Evolutionary conservation across 2,888 invertebrate genomes (phyloP), one percentile per base, ranked within the genome.

Genomic region (Rhabditophanes sp.): DNA sequence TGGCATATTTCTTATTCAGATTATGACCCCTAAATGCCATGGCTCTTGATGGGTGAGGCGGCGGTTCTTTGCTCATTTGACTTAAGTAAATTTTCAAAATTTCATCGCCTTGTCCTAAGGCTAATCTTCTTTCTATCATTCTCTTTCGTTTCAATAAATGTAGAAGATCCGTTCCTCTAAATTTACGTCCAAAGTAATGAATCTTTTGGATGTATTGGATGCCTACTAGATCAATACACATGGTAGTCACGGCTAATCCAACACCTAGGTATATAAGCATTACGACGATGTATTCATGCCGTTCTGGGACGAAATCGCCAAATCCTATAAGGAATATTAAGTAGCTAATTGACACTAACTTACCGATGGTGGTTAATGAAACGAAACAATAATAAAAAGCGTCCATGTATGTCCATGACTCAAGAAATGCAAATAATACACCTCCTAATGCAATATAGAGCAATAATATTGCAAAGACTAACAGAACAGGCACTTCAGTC

Each of bases 381-480:
- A 63, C 62, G 45, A 64, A 64, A 14, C 70, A 71, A 50, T 69
- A 71, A 50, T 71, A 71, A 44, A 71, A 68, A n/a, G 69, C 66
- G 50, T 72, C 71, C 42, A 71, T 58, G 43, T 66, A 72, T 38
- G 66, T 67, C 71, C 71, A 71, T 5, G 61, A 57, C 20, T 69
- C 69, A 20, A 68, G 44, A 4, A 54, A 38, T 14, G 53, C 50
- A 41, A 69, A 69, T 14, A 68, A 44, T 8, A 65, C 41, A 3
- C 66, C 68, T 8, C 69, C 69, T 14, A 66, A 47, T 14, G 66
- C 62, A 26, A 68, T 56, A 51, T 68, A 69, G 9, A 56, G 36
- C 33, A 67, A 25, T 20, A 68, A 45, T 31, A 67, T 64, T 6
- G 56, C 44, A 27, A 67, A 56, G 9, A 68, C 64, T 38, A 65